phyloP scores from a whole-genome alignment of 2,888 invertebrate species.

The Megaustenia siamemsis region DNA sequence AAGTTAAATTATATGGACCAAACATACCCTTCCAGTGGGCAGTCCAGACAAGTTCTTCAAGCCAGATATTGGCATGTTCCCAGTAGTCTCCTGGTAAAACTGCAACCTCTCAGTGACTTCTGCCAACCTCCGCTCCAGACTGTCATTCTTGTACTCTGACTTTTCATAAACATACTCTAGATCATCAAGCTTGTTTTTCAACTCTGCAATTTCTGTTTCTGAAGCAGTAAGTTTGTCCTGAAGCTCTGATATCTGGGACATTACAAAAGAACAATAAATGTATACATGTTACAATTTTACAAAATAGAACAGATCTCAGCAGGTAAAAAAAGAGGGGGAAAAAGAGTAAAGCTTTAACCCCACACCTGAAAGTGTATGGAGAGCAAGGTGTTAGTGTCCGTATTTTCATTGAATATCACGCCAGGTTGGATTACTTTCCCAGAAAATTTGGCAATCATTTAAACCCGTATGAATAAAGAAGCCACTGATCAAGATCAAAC shows the following conservation, averaged over 20 bases:
- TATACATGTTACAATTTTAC: too few species aligned
- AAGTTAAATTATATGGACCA: too few species aligned
- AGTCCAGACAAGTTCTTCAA: constrained; percentile 75
- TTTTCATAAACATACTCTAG: constrained; percentile 85
- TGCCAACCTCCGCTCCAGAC: constrained; percentile 93
- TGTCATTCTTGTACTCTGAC: constrained; percentile 88
- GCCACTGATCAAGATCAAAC: too few species aligned
- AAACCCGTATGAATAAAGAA: too few species aligned
- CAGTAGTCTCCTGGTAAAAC: constrained; percentile 76
- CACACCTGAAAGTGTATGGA: too few species aligned
- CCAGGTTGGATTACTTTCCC: too few species aligned
- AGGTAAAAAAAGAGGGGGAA: too few species aligned
- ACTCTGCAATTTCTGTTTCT: constrained; percentile 95
- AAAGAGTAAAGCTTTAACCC: too few species aligned
- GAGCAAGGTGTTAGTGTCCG: too few species aligned
- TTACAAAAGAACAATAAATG: not conserved
- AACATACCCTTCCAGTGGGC: constrained; percentile 76
- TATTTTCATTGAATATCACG: too few species aligned
- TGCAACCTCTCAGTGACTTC: constrained; percentile 92
- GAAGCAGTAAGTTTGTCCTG: constrained; percentile 87
- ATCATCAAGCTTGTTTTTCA: constrained; percentile 97
- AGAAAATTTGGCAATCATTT: too few species aligned
- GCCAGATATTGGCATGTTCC: constrained; percentile 71
- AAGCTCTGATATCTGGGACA: constrained; percentile 83
- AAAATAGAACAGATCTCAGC: too few species aligned